A percentile compares a stretch with the other conserved stretches of the same genome.
Evolutionary conservation across 2,888 invertebrate species (phyloP).

Genomic region (Lepeophtheirus nordmannii): DNA sequence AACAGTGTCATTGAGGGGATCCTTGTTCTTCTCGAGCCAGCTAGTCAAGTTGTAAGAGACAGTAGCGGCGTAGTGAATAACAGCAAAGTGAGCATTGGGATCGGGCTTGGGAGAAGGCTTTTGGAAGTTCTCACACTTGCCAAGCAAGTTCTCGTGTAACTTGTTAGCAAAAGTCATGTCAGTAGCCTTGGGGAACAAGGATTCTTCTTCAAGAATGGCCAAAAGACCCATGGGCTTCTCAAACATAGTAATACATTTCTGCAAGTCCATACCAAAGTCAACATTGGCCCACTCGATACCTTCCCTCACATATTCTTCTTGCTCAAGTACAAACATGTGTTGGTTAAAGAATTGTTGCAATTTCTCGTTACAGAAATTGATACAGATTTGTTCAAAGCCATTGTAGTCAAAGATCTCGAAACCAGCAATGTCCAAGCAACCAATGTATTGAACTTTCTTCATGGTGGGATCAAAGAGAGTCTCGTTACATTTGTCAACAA

Average conservation of each 20-base stretch:
- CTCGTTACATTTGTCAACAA: slow-evolving; percentile 40
- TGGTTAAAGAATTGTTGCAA: slow-evolving; percentile 45
- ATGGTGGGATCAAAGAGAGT: slow-evolving; percentile 86
- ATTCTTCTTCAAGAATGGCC: slow-evolving; percentile 99
- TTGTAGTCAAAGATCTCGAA: slow-evolving; percentile 50
- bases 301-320: slow-evolving; percentile 43
- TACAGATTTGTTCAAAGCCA: slow-evolving; percentile 43
- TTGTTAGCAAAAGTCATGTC: slow-evolving; percentile 97
- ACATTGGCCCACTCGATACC: slow-evolving; percentile 44
- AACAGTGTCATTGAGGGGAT: slow-evolving; percentile 98
- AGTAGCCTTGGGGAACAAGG: slow-evolving; percentile 99
- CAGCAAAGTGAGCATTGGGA: slow-evolving; percentile 91
- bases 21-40: slow-evolving; percentile 99
- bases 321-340: slow-evolving; percentile 44
- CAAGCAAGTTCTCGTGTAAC: slow-evolving; percentile 96
- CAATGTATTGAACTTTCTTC: slow-evolving; percentile 59
- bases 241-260: slow-evolving; percentile 85
- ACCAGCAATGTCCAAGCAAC: slow-evolving; percentile 46
- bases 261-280: slow-evolving; percentile 44
- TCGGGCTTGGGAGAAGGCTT: slow-evolving; percentile 96
- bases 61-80: slow-evolving; percentile 96
- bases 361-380: slow-evolving; percentile 44
- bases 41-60: slow-evolving; percentile 96
- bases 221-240: slow-evolving; percentile 92
- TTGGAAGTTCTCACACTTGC: slow-evolving; percentile 90